Evolutionary conservation across 35 echinoderm and acorn worm genomes (phyloP), one percentile per base, ranked within the genome.

Genomic region (Heliocidaris tuberculata): DNA sequence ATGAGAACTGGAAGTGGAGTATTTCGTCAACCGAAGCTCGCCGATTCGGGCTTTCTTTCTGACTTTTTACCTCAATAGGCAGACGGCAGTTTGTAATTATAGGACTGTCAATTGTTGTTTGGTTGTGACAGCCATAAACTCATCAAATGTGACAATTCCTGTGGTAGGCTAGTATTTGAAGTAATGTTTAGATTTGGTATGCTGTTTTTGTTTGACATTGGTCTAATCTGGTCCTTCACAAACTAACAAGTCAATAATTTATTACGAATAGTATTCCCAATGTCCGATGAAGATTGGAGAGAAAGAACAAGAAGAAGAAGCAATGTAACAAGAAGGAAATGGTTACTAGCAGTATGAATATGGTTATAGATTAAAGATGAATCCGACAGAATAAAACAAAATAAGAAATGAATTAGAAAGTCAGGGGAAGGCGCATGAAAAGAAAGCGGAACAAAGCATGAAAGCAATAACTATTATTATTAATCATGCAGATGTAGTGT

Each of bases 61-160:
- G 24, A 5, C 65, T n/a, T n/a, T 78, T 78, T 78, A 42, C 65
- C 6, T 78, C 65, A 78, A 24, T 78, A 78, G 0, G 19, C 65
- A 29, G 7, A 78, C 65, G 65, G 27, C 17, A 78, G 65, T 78
- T 78, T 78, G 27, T 78, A 78, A 78, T 78, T 78, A n/a, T n/a
- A 78, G 65, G 21, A 78, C 21, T 78, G 65, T 78, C 65, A 78
- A n/a, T 78, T 78, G 65, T 78, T 78, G 6, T 27, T 78, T 78
- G 65, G 65, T 19, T 78, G 65, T 78, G 65, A 78, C 65, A 78
- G 65, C 65, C 19, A 24, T 1, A 78, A 7, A n/a, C 60, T 70
- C 24, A 70, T 78, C 27, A 78, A 78, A 78, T 78, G 65, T 78
- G 65, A 78, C 65, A 78, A 78, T 78, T 78, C 65, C 65, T 78